Evolutionary conservation across 37 sponge, comb jelly and placozoan genomes (phyloP), one percentile per base, ranked within the genome.

Genomic region (Geodia barretti): DNA sequence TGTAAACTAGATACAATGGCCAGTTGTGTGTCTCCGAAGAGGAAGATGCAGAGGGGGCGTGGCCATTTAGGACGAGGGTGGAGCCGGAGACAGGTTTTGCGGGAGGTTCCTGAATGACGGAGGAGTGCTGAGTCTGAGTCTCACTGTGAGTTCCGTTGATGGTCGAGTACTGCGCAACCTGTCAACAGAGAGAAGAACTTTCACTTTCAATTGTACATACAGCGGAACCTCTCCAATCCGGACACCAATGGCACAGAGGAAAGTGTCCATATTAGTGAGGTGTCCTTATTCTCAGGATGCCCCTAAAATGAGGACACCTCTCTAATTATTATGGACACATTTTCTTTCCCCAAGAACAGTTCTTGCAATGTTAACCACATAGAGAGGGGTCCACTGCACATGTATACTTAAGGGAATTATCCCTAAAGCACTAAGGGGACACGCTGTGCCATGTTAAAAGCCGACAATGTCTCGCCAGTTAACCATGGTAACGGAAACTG

Each of bases 91-190:
- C 26, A 11, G 60, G 19, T 59, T 59, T 20, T 21, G 60, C 19
- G 20, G 60, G 20, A 14, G 68, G 29, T 25, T 25, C 30, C 26
- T 66, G 68, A 11, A 66, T 25, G 30, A 66, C 68, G 30, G 68
- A 20, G 30, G 68, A 25, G 1, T 41, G 26, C 26, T 25, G 29
- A 3, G 70, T 69, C 38, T 73, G 69, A n/a, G 80, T 75, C n/a
- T 84, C 64, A 41, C 90, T 89, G 79, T 77, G 68, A 0, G 9
- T 24, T 2, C 93, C 93, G 77, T 93, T 93, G 39, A 89, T 69
- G 21, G 77, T 79, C 21, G 19, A 17, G 70, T 93, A 93, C 69
- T 93, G 91, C 32, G 86, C 91, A 63, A 91, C 60, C 91, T 91
- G 63, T 3, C 21, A 41, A 59, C 21, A 26, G 20, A 23, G 28